These are phyloP conservation scores for Sparidentex hasta DNA, from an alignment of 2,797 vertebrate genomes.

Conservation along the genomic window DNA sequence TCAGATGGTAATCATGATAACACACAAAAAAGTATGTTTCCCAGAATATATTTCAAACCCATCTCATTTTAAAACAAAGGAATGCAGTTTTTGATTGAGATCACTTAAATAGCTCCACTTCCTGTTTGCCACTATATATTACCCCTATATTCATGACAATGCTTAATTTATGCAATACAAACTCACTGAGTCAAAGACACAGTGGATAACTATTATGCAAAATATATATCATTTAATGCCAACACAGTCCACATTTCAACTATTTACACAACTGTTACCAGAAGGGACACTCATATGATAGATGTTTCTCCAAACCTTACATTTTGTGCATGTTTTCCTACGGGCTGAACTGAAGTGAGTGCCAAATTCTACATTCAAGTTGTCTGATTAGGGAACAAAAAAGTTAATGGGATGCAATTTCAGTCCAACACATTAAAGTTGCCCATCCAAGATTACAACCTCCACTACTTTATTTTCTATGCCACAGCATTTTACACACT, in stretches of 20 bases:
- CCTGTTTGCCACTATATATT: conserved; percentile 33
- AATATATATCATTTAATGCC: neutral
- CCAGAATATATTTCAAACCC: neutral
- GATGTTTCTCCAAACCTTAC: neutral
- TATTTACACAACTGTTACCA: neutral
- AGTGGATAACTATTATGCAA: neutral
- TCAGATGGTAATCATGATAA: no score
- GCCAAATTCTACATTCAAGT: no score
- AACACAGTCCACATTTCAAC: neutral
- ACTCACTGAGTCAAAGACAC: neutral
- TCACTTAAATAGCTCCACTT: conserved; percentile 29
- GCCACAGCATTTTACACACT: no score
- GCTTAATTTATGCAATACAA: conserved; percentile 17
- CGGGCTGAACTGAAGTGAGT: no score
- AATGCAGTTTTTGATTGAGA: conserved; percentile 26
- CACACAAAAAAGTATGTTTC: neutral
- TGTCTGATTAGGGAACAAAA: neutral
- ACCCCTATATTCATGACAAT: conserved; percentile 9
- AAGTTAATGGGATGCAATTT: no score
- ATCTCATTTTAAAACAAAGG: neutral
- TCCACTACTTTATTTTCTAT: no score
- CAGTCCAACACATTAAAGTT: no score
- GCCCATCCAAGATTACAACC: no score
- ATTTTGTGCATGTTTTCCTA: no score
- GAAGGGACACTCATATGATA: no score